Evolutionary conservation across 53 echinoderm and acorn worm genomes (phyloP), one percentile per base, ranked within the genome.

Genomic region (Holothuria leucospilota): DNA sequence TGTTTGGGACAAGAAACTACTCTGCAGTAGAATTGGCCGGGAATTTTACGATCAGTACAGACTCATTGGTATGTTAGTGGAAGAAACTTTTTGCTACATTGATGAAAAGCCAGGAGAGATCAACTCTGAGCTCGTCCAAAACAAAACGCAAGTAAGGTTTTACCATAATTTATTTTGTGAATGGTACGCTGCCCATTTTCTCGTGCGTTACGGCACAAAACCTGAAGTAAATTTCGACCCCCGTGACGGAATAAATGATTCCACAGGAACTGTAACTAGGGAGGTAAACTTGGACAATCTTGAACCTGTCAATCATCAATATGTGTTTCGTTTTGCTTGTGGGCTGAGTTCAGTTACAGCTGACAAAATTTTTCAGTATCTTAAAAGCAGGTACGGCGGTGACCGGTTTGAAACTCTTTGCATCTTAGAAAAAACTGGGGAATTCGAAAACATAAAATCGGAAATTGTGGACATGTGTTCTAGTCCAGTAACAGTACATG

Each of bases 241-340:
- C 16, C 15, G 56, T 3, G 16, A 16, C 15, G 56, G 56, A 56
- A 4, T 1, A 16, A 56, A 56, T 4, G 56, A 9, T 9, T 42
- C 5, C 9, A 42, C 5, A 42, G 42, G 42, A 42, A 20, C 23
- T 41, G 13, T 21, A 8, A 75, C 41, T 18, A 46, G 6, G 15
- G 16, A 10, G n/a, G 8, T 39, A 14, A 14, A 39, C 8, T 20
- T 71, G 13, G 25, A 78, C 11, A 6, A 21, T 20, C 25, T 78
- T 20, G 78, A 78, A 16, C 78, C 78, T 24, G 10, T 78, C 15
- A 53, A 78, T 18, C 78, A 49, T 2, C 78, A 78, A 51, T 78
- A 78, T 23, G 21, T 78, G 2, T 78, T 42, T 52, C 51, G 78
- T 24, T 78, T 78, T 78, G 78, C 78, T n/a, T 78, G 78, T 58